Percentiles rank a stretch among this genome's conserved stretches.
Evolutionary conservation across 2,888 invertebrate genomes (phyloP).

Genomic region (Netelia fuscicornis): DNA sequence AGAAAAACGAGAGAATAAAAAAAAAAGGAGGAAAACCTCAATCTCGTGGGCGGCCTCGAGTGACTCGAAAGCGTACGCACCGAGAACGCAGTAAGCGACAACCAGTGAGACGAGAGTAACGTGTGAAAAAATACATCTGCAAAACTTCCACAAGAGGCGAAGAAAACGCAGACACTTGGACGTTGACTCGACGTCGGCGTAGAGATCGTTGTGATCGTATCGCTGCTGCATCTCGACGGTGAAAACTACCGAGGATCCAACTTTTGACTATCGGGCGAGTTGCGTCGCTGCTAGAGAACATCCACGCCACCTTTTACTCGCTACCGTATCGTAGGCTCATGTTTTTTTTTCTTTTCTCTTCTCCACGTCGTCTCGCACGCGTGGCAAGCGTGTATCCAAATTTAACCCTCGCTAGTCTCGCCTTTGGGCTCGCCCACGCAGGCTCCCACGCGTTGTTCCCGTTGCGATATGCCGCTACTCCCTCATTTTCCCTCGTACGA

Average conservation of each 20-base stretch:
- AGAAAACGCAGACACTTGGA: constrained; percentile 79
- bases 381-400: no score
- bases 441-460: no score
- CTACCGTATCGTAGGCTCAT: neutral
- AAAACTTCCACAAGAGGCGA: constrained; percentile 80
- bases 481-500: no score
- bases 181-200: constrained; percentile 74
- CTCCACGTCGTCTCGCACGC: no score
- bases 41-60: constrained; percentile 91
- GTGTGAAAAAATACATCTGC: constrained; percentile 92
- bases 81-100: constrained; percentile 95
- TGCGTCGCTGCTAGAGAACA: neutral
- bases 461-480: no score
- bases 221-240: neutral
- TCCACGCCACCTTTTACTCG: neutral
- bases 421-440: no score
- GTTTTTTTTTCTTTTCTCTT: no score
- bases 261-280: no score
- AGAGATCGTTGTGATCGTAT: constrained; percentile 62
- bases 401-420: no score
- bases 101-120: constrained; percentile 94
- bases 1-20: constrained; percentile 30
- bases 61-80: constrained; percentile 93
- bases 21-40: constrained; percentile 86
- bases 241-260: no score